phyloP scores from a whole-genome alignment of 92 coral and sea anemone species.

The Virgularia gustaviana region DNA sequence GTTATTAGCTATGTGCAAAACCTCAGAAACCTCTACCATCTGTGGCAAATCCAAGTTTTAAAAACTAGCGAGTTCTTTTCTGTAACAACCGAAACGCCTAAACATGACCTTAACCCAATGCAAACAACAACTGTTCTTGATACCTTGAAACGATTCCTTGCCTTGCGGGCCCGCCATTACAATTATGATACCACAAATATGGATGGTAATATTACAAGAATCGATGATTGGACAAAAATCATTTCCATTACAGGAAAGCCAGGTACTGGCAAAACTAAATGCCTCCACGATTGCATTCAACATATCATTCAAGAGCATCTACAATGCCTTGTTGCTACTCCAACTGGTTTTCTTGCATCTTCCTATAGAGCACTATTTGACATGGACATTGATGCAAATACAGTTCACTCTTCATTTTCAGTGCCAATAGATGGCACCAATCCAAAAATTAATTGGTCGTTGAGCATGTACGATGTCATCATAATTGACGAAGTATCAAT shows the following conservation, averaged over 20 bases:
- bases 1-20: too few relatives aligned
- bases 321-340: neutral
- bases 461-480: neutral
- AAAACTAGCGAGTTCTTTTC: too few relatives aligned
- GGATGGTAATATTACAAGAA: too few relatives aligned
- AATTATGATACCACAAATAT: too few relatives aligned
- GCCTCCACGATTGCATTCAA: neutral
- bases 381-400: neutral
- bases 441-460: slow-evolving; percentile 17
- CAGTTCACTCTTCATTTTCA: neutral
- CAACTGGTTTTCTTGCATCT: neutral
- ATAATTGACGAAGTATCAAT: slow-evolving; percentile 46
- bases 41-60: too few relatives aligned
- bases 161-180: too few relatives aligned
- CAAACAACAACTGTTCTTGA: too few relatives aligned
- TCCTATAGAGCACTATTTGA: neutral
- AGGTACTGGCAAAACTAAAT: slow-evolving; percentile 25
- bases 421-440: neutral
- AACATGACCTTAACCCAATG: too few relatives aligned
- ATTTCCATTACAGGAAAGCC: slow-evolving; percentile 11
- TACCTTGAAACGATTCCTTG: too few relatives aligned
- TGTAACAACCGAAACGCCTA: too few relatives aligned
- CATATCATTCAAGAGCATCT: neutral
- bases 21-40: too few relatives aligned
- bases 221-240: slow-evolving; percentile 22